These are phyloP conservation scores for Penaeus indicus DNA, from an alignment of 1,140 invertebrate genomes.

Conservation along the genomic window DNA sequence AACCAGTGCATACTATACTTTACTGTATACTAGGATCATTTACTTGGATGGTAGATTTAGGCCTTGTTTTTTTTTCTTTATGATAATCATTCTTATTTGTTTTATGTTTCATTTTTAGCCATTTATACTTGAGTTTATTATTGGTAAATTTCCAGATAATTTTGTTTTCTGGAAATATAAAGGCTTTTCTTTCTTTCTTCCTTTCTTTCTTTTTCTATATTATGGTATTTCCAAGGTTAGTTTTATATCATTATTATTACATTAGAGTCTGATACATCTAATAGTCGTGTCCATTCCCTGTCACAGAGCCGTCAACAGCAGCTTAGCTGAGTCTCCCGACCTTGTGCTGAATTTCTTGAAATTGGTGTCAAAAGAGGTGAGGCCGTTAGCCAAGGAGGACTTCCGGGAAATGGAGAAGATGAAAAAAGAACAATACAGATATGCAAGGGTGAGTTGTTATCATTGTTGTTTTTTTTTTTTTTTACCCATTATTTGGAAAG, in stretches of 20 bases:
- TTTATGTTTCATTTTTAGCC: too few species aligned
- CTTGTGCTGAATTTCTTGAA: conserved; percentile 86
- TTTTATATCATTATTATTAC: not conserved
- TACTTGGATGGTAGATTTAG: too few species aligned
- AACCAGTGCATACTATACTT: too few species aligned
- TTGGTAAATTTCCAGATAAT: too few species aligned
- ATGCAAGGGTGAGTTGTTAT: conserved; percentile 36
- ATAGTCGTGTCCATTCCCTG: not conserved
- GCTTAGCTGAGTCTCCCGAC: conserved; percentile 84
- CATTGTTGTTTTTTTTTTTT: not conserved
- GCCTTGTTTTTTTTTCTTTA: too few species aligned
- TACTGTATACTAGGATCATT: too few species aligned
- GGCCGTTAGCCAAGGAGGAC: conserved; percentile 77
- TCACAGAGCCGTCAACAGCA: conserved; percentile 84
- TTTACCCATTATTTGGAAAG: conserved; percentile 2
- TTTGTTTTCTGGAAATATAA: too few species aligned
- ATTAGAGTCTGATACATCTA: not conserved
- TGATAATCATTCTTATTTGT: too few species aligned
- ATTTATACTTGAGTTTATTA: too few species aligned
- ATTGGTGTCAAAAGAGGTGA: conserved; percentile 79
- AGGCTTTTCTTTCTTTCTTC: not conserved
- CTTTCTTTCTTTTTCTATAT: not conserved
- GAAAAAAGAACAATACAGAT: conserved; percentile 74
- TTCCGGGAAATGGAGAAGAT: conserved; percentile 82
- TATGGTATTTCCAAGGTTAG: not conserved